Evolutionary conservation across 2,797 vertebrate species (phyloP).

Genomic region (Channallabes apus): DNA sequence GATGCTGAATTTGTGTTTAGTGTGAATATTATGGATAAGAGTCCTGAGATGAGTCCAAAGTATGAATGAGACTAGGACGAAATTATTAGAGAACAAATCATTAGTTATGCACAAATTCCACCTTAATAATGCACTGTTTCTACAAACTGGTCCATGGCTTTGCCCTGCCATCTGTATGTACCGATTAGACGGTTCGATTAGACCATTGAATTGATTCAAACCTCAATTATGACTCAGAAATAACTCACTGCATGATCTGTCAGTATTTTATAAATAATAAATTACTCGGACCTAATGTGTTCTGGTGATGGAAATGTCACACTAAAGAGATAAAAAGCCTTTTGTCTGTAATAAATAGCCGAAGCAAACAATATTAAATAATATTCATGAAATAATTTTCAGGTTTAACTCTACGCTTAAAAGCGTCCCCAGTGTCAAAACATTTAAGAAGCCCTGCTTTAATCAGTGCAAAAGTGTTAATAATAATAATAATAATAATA

Average conservation of each 20-base stretch:
- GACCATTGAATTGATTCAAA: neutral
- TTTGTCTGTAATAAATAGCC: neutral
- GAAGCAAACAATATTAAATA: neutral
- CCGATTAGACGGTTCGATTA: neutral
- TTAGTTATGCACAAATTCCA: neutral
- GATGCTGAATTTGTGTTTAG: neutral
- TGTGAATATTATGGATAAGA: neutral
- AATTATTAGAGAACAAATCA: neutral
- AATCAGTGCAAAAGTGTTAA: neutral
- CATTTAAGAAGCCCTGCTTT: neutral
- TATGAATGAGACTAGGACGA: neutral
- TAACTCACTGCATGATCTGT: neutral
- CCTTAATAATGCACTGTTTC: neutral
- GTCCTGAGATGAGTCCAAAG: neutral
- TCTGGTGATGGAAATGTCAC: neutral
- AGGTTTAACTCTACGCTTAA: neutral
- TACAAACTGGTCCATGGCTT: neutral
- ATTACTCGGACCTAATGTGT: neutral
- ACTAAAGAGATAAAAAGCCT: neutral
- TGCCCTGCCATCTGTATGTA: too few species aligned
- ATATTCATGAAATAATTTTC: neutral
- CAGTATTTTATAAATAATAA: conserved; percentile 1
- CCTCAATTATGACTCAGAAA: neutral
- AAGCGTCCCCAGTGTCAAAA: neutral
- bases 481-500: too few species aligned